Evolutionary conservation across 2,113 vertebrate genomes (phyloP), one percentile per base, ranked within the genome.

Genomic region (Pitta sordida): DNA sequence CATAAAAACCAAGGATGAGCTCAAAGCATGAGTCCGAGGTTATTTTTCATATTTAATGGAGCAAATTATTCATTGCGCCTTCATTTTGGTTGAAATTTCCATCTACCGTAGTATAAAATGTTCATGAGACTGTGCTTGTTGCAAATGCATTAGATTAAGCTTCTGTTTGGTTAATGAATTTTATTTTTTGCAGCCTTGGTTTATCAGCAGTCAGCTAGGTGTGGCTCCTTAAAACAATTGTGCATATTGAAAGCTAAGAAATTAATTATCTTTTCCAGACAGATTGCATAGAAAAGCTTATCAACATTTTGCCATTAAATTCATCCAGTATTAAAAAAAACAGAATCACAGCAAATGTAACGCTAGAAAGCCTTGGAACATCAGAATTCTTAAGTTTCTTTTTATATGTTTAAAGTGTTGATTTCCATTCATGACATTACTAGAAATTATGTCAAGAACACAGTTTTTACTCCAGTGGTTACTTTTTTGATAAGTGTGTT

Each of bases 1-100:
- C 79, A 64, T 69, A 64, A 87, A 84, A 90, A 53, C 4, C 51
- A 88, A 94, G 71, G 90, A 96, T 58, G 93, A 96, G 69, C 59
- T 92, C 75, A 82, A 39, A 44, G 65, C 78, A 78, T 95, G 80
- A 92, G 26, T 59, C 34, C 48, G 81, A 92, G 55, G 34, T 80
- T 90, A 67, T 55, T 68, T 94, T 91, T 95, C 86, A 13, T 77
- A n/a, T 43, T 77, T 58, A 95, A 73, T 84, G 82, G 91, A 83
- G 76, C 65, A 76, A 79, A 62, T 63, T 56, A 75, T 77, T 93
- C 8, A 26, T 60, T 83, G 19, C 46, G 83, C 63, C 69, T 95
- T 95, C 39, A 64, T 94, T 96, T 92, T 82, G 88, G 36, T 74
- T 95, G 78, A 92, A 77, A 86, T 68, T 94, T 69, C 48, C 63